These are phyloP conservation scores for Antigone vipio DNA, from an alignment of 2,113 vertebrate species.

Conservation along the genomic window DNA sequence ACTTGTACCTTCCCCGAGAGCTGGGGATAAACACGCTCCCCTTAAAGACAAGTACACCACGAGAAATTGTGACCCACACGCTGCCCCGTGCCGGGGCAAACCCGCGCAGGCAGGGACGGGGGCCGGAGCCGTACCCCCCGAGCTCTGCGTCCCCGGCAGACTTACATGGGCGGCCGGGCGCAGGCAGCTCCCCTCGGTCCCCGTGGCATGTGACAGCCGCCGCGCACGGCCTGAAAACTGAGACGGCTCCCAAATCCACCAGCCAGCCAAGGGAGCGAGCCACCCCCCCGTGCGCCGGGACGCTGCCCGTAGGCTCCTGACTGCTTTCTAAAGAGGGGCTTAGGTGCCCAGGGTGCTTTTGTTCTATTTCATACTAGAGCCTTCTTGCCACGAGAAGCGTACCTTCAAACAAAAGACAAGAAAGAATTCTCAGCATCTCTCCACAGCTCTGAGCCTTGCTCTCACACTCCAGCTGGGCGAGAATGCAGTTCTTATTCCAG, in stretches of 20 bases:
- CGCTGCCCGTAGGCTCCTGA: neutral
- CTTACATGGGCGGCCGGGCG: neutral
- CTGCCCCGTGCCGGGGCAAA: neutral
- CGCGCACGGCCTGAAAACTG: neutral
- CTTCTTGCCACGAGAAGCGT: neutral
- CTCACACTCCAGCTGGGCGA: neutral
- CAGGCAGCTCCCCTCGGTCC: neutral
- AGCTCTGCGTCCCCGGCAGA: neutral
- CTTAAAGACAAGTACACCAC: neutral
- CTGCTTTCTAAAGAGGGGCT: neutral
- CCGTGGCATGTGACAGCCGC: neutral
- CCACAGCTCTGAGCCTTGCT: neutral
- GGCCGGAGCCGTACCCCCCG: neutral
- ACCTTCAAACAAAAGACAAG: neutral
- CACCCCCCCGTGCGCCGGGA: neutral
- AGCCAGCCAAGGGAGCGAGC: neutral
- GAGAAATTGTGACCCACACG: fast-evolving
- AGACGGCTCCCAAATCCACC: neutral
- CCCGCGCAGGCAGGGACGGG: fast-evolving
- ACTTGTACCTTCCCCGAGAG: neutral
- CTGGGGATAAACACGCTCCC: neutral
- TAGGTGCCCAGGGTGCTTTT: neutral
- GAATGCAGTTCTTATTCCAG: neutral
- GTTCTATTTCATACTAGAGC: neutral
- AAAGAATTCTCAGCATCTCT: neutral